phyloP scores from a whole-genome alignment of 2,113 vertebrate species.

The Rhabdornis inornatus region DNA sequence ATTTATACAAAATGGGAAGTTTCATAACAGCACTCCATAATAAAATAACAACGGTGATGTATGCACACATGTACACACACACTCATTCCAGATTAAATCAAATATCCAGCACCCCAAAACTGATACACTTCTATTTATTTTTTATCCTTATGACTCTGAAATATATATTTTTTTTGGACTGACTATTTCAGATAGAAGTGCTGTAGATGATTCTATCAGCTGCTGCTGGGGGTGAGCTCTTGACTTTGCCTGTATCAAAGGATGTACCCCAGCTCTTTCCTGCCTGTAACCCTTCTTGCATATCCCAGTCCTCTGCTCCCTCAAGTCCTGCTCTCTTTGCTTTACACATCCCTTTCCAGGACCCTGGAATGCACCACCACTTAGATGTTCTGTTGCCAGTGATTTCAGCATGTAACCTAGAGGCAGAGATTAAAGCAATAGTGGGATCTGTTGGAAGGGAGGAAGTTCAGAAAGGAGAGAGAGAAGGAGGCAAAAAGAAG shows the following conservation, averaged over 20 bases:
- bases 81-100: neutral
- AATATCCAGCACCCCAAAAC: neutral
- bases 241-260: neutral
- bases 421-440: neutral
- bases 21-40: constrained; percentile 29
- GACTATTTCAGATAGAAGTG: neutral
- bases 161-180: neutral
- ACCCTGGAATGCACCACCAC: neutral
- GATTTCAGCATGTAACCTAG: neutral
- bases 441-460: neutral
- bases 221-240: neutral
- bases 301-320: neutral
- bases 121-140: constrained; percentile 5
- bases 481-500: neutral
- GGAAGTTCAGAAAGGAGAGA: neutral
- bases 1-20: constrained; percentile 44
- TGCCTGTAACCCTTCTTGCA: neutral
- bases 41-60: neutral
- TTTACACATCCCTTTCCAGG: neutral
- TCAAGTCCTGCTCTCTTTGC: neutral
- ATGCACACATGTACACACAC: neutral
- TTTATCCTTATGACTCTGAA: neutral
- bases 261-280: neutral
- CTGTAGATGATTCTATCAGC: neutral
- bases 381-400: neutral